Base-by-base conservation (phyloP, 2,113 vertebrate species). In the Antechinus flavipes region DNA sequence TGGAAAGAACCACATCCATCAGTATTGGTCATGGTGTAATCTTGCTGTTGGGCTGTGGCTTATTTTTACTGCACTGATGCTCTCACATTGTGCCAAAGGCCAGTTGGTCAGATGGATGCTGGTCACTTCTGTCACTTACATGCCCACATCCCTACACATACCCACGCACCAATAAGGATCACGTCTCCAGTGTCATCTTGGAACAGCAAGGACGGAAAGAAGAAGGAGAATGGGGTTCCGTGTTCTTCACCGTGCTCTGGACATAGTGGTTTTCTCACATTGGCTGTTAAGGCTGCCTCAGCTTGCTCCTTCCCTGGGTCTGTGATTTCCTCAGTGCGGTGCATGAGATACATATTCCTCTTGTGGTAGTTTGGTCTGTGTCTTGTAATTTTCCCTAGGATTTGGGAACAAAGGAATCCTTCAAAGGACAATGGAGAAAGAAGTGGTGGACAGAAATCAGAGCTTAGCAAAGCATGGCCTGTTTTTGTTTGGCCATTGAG, bases 241-340 rank as follows among this genome's bases (percentile, higher is more conserved):
- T 93, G n/a, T 95, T 97, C 19, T 0, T 95, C 95, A 50, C 90
- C 23, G 58, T 97, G 89, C 23, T 93, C 26, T 92, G 49, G 93
- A 93, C 93, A 22, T 1, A 58, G 93, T 68, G 93, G 53, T 26
- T 24, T 93, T 95, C 56, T 93, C 52, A 25, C 30, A 25, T 8
- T 95, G 76, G 24, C 93, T 96, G 5, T 96, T 91, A 93, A 92
- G 94, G 1, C 30, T 53, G 91, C 92, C 46, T 4, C 50, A 91
- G n/a, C 89, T 58, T 92, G 91, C 35, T 9, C 94, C 42, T 96
- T 95, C 42, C 94, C 2, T 91, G 8, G 46, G 56, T 54, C 56
- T 30, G 26, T 27, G 26, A 27, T 61, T 61, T 30, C 12, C 58
- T 68, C 30, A 68, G 30, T 11, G 4, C 4, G 30, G 58, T 1